Evolutionary conservation across 2,797 vertebrate genomes (phyloP), one percentile per base, ranked within the genome.

Genomic region (Petrocephalus schoutedeni): DNA sequence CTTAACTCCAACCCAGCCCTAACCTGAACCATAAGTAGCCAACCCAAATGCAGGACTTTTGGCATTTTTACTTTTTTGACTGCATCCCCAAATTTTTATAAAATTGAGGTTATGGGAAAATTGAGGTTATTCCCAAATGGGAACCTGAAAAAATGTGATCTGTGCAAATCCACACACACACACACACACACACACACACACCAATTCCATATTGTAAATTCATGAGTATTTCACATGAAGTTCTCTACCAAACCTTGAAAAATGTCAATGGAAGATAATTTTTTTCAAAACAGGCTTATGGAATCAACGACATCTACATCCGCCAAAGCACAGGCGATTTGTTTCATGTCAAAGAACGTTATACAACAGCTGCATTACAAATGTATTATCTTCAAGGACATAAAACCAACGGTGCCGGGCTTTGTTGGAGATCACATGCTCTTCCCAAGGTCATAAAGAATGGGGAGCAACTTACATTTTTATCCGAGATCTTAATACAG

Each of bases 401-500:
- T 77, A 77, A 49, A 77, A 77, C 19, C 71, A n/a, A 45, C 14
- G 2, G 12, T 16, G 71, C 16, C 71, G 1, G 5, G 7, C 71
- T 41, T n/a, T 45, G 5, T 19, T 45, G 32, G 19, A 45, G 41
- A 77, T 45, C 71, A 5, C 36, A 49, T 49, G 36, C n/a, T 77
- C 71, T 49, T 49, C 36, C 36, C 10, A n/a, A 54, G 1, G 49
- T 56, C 32, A 23, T 10, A 53, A 54, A 32, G 23, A 45, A 21
- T 4, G 0, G 1, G 14, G 7, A 41, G 5, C 88, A 54, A 95
- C 95, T 94, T 91, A 96, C 96, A 85, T 94, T 93, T 93, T 95
- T 95, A 92, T 96, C 96, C 0, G 91, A 89, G 89, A 96, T 93
- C 92, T 93, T 96, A 88, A 94, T 96, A 86, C 92, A 86, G 88